Conservation (phyloP, 2,888 invertebrate genomes). For the Cynaeus angustus region DNA sequence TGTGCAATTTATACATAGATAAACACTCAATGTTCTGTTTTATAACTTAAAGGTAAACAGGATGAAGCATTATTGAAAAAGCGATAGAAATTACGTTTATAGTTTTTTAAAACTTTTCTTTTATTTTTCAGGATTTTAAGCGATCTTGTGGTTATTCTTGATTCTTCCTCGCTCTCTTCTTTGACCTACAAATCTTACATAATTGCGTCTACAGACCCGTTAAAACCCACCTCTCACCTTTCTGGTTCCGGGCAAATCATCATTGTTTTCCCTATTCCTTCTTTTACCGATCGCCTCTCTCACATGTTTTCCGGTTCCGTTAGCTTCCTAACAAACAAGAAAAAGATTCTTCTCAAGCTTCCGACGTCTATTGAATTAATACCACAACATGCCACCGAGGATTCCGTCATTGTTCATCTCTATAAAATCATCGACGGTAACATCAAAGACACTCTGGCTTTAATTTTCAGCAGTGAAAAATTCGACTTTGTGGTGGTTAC, state of each 20-base stretch:
- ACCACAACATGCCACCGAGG: conserved; percentile 45
- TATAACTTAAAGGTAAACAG: too few species aligned
- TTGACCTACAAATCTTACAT: conserved; percentile 54
- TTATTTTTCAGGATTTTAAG: conserved; percentile 54
- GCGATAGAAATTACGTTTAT: too few species aligned
- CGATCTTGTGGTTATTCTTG: conserved; percentile 52
- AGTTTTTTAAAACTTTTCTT: too few species aligned
- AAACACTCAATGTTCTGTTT: too few species aligned
- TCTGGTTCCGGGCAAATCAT: conserved; percentile 45
- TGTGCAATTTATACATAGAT: too few species aligned
- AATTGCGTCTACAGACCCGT: conserved; percentile 14
- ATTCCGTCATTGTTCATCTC: conserved; percentile 33
- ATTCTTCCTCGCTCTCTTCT: conserved; percentile 52
- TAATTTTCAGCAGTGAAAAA: conserved; percentile 52
- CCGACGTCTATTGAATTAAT: conserved; percentile 49
- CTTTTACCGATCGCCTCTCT: conserved; percentile 47
- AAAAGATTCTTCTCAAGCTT: conserved; percentile 32
- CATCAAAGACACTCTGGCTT: conserved; percentile 56
- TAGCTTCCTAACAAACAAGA: conserved; percentile 34
- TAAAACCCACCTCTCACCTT: conserved; percentile 17
- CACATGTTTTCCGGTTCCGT: conserved; percentile 49
- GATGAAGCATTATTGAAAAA: too few species aligned
- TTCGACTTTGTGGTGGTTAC: conserved; percentile 58
- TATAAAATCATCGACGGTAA: conserved; percentile 52
- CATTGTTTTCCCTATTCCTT: conserved; percentile 46